phyloP scores from a whole-genome alignment of 2,113 vertebrate species.

The Mandrillus leucophaeus region DNA sequence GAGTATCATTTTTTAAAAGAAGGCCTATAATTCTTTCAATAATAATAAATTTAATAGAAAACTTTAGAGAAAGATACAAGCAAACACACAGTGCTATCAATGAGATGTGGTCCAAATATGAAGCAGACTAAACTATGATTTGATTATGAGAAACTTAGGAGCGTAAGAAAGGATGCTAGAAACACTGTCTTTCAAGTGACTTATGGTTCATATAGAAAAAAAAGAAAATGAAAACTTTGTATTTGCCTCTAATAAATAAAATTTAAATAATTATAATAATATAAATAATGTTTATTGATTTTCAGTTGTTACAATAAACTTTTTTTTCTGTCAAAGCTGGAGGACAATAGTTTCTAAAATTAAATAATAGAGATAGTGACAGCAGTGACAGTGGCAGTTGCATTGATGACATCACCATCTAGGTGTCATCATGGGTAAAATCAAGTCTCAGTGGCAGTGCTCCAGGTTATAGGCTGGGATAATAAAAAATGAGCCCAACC shows the following conservation, averaged over 20 bases:
- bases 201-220: not conserved
- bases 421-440: not conserved
- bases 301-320: not conserved
- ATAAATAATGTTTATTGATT: not conserved
- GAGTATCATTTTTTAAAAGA: not conserved
- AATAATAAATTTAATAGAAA: not conserved
- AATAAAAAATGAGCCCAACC: not conserved
- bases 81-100: not conserved
- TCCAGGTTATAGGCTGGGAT: not conserved
- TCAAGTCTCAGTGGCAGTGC: not conserved
- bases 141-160: not conserved
- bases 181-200: not conserved
- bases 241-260: not conserved
- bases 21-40: not conserved
- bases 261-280: not conserved
- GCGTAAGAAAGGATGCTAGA: not conserved
- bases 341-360: not conserved
- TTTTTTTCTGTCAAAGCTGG: not conserved
- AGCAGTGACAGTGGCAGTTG: not conserved
- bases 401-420: not conserved
- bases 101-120: not conserved
- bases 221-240: not conserved
- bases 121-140: not conserved
- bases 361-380: not conserved
- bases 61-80: not conserved